A percentile compares a stretch with the other conserved stretches of the same genome.
These are phyloP conservation scores for Australoheros scitulus DNA, from an alignment of 2,113 vertebrate genomes.

Conservation along the genomic window DNA sequence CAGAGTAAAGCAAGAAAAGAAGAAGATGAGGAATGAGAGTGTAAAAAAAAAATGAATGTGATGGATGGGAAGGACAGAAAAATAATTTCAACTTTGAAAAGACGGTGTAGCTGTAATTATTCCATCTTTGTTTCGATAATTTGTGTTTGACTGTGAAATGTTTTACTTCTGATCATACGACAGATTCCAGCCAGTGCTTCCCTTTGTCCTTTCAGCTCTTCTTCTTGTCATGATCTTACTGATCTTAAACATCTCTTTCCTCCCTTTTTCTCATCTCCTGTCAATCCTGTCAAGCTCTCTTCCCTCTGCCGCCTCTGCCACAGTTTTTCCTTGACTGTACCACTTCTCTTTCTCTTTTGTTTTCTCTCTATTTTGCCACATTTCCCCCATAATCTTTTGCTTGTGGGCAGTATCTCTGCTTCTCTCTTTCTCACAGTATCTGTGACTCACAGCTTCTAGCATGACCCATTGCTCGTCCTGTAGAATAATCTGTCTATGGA, in stretches of 20 bases:
- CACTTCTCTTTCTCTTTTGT: neutral
- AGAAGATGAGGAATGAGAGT: neutral
- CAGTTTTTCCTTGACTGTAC: neutral
- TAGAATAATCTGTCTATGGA: slow-evolving; percentile 28
- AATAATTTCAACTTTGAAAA: neutral
- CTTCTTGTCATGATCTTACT: slow-evolving; percentile 2
- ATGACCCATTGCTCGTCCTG: slow-evolving; percentile 30
- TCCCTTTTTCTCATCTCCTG: neutral
- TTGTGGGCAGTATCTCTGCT: slow-evolving; percentile 21
- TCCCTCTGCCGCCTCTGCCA: neutral
- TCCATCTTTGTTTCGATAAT: slow-evolving; percentile 24
- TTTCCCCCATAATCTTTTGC: slow-evolving; percentile 25
- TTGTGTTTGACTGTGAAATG: slow-evolving; percentile 30
- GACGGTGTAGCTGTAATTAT: neutral
- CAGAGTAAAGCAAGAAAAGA: neutral
- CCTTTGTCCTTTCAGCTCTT: neutral
- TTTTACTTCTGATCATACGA: neutral
- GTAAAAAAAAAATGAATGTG: neutral
- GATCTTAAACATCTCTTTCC: slow-evolving; percentile 19
- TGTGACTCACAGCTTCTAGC: slow-evolving; percentile 29
- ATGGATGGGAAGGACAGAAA: neutral
- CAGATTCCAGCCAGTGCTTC: neutral
- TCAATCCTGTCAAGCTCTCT: slow-evolving; percentile 4
- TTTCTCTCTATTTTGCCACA: neutral
- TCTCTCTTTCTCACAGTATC: slow-evolving; percentile 25